Percentiles rank a stretch among this genome's conserved stretches.
phyloP scores from a whole-genome alignment of 2,797 vertebrate genomes.

The Acanthornis magna region DNA sequence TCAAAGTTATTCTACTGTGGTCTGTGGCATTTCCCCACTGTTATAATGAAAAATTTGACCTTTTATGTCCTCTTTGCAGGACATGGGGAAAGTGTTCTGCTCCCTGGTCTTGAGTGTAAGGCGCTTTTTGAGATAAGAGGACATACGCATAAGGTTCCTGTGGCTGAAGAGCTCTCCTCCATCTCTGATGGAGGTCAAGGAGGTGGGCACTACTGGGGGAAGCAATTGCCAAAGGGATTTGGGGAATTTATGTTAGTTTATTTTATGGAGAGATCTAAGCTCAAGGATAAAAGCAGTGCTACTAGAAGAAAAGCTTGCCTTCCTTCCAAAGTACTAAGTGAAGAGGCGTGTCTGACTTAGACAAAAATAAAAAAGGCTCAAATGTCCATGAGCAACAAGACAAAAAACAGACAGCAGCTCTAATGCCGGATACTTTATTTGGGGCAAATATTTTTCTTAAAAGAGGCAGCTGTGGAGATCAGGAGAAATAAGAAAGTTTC shows the following conservation, averaged over 20 bases:
- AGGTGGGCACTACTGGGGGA: neutral
- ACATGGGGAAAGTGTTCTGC: fast-evolving
- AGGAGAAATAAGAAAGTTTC: neutral
- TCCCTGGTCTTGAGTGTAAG: neutral
- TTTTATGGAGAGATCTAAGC: neutral
- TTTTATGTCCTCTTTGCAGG: neutral
- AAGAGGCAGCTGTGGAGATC: neutral
- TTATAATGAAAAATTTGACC: neutral
- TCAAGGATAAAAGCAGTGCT: neutral
- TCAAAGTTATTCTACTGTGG: neutral
- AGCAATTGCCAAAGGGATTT: neutral
- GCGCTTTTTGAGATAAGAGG: neutral
- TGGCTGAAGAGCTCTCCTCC: neutral
- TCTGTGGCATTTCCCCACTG: slow-evolving; percentile 10
- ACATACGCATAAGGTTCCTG: neutral
- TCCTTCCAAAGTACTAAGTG: neutral
- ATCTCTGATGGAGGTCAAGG: neutral
- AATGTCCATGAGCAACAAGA: neutral
- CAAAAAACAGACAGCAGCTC: neutral
- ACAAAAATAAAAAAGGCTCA: neutral
- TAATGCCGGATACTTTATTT: neutral
- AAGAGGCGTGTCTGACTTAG: neutral
- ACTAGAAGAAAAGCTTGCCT: neutral
- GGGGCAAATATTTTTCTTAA: neutral
- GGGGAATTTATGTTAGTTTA: neutral